Conservation (phyloP, 2,797 vertebrate genomes). For the Anniella stebbinsi region DNA sequence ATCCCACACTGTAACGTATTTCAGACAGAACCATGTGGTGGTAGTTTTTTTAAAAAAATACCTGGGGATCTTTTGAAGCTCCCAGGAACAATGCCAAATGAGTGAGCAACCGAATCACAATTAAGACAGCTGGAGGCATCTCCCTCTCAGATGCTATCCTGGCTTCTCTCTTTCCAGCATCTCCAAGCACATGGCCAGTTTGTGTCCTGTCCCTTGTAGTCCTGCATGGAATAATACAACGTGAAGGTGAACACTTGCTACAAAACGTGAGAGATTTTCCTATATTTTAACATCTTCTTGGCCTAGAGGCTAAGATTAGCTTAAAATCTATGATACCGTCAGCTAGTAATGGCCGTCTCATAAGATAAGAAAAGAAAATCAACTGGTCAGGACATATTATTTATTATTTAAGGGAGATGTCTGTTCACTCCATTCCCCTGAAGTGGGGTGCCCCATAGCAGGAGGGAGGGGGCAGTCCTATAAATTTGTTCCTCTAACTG, state of each 20-base stretch:
- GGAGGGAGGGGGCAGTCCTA: too few relatives aligned
- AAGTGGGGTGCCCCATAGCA: too few relatives aligned
- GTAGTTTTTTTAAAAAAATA: slow-evolving; percentile 34
- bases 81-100: slow-evolving; percentile 91
- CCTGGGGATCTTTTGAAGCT: slow-evolving; percentile 78
- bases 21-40: background rate
- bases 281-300: background rate
- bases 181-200: slow-evolving; percentile 88
- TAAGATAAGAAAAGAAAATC: background rate
- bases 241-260: background rate
- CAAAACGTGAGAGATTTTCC: background rate
- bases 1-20: background rate
- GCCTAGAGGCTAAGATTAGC: too few relatives aligned
- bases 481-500: too few relatives aligned
- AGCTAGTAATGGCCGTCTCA: background rate
- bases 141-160: slow-evolving; percentile 83
- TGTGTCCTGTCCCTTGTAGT: slow-evolving; percentile 82
- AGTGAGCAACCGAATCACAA: slow-evolving; percentile 86
- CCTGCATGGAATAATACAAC: slow-evolving; percentile 48
- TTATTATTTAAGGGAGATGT: background rate
- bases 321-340: background rate
- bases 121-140: slow-evolving; percentile 82
- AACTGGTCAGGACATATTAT: too few relatives aligned
- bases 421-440: too few relatives aligned
- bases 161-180: slow-evolving; percentile 67